Base-by-base conservation (phyloP, 2,888 invertebrate genomes). In the Sturmia bella region DNA sequence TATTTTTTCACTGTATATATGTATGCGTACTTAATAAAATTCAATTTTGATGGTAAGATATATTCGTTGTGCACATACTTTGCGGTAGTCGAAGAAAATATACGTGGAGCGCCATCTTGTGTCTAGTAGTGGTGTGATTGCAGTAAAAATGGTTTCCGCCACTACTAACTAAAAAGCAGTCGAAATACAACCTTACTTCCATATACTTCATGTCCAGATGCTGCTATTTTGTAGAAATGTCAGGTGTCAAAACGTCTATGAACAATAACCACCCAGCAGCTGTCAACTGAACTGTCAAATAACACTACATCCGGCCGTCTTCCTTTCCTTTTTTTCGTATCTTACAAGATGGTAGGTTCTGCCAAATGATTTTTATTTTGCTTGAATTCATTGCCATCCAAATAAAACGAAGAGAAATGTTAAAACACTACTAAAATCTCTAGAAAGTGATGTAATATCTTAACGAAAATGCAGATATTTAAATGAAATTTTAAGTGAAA, bases 311-410 rank as follows among this genome's bases (percentile, higher is more conserved):
- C 87, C 85, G 86, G 86, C 75, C 85, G 83, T 87, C 86, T 87
- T 88, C 85, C 88, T 87, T 88, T 87, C 87, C 87, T 90, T 87
- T 89, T 89, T 87, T 86, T 86, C 87, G 87, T 87, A 88, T 88
- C 89, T 88, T 88, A 87, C 89, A 91, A 91, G 88, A 91, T 91
- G 91, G 91, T 91, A 89, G 90, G 91, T 89, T 84, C 80, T 86
- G 61, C 80, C 74, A 84, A 74, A 82, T 27, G 32, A 57, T 85
- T 80, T 85, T 82, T 80, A 41, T 69, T 73, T n/a, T 80, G 76
- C 48, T 68, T 63, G 85, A 89, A 89, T 85, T 86, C 86, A 80
- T 74, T 86, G 85, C 82, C 88, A 89, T 89, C 89, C 84, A 78
- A 83, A 80, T 68, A 63, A 63, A 83, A 85, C 70, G 76, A 61